Base-by-base conservation (phyloP, 2,888 invertebrate genomes). In the Hydrotaea cyrtoneurina region DNA sequence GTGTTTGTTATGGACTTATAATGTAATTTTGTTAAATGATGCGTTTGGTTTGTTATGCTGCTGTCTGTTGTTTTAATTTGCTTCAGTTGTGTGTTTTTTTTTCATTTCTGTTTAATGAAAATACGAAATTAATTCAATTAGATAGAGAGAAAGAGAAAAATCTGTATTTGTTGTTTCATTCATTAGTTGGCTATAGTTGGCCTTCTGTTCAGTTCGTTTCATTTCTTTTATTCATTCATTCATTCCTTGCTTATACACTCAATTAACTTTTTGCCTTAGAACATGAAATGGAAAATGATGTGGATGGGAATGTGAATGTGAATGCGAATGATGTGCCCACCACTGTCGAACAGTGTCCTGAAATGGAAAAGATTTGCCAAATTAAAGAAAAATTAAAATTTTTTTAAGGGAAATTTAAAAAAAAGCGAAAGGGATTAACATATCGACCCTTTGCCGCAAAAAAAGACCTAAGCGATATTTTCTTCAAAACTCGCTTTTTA, bases 61-160 rank as follows among this genome's bases (percentile, higher is more conserved):
- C 10, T 43, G 43, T 43, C 43, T 43, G 43, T 50, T 50, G 50
- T 50, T 50, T 36, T 36, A 36, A 36, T n/a, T n/a, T n/a, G n/a
- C n/a, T n/a, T n/a, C n/a, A 43, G 43, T 50, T 50, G 13, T n/a
- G n/a, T 1, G 1, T 59, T 59, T 11, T 26, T 50, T 21, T 57
- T 57, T 57, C 21, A 23, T 59, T 0, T 23, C 1, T 15, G 19
- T 26, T 59, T 59, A 59, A 59, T 59, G 59, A 59, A 59, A 59
- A 59, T 26, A 23, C 23, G 23, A 21, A 59, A 59, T 59, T 59
- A 23, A 59, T 59, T 59, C 59, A 59, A 59, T 59, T 59, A 59
- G 26, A 26, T 26, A 4, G 15, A 59, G 10, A 39, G 39, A 39
- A 36, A 36, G 8, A 21, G 8, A 57, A 11, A 57, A 59, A 23